Base-by-base conservation (phyloP, 1,140 invertebrate species). In the Conopomorpha cramerella region DNA sequence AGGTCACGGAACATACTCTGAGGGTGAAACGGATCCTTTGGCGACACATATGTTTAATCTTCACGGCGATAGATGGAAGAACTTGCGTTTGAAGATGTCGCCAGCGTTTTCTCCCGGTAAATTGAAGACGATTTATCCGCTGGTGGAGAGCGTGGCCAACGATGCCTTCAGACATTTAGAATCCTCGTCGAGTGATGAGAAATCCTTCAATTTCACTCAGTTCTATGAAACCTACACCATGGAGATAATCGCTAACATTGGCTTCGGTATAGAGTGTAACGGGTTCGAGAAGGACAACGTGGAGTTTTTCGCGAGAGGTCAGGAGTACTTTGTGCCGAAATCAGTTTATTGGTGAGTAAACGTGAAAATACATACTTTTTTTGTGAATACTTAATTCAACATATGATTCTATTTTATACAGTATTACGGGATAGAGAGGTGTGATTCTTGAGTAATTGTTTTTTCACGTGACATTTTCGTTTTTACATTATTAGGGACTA, bases 181-280 rank as follows among this genome's bases (percentile, higher is more conserved):
- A 8, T 26, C 40, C 2, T 38, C 57, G 1, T 28, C 63, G 11
- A 35, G 44, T 0, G 59, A 52, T 0, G 45, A 38, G 0, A 38
- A 57, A 27, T 18, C 54, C 0, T 46, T 81, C 6, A 80, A 81
- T 51, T 67, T 84, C 16, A 80, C 81, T 8, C 80, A 86, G 12
- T 45, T 84, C 1, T 77, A 82, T 30, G 78, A 79, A 0, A 76
- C 80, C 30, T 87, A 80, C 43, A 81, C 83, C 0, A 85, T 84
- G 26, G 86, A 87, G 55, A 78, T 85, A 0, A 84, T 87, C 12
- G 84, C 81, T 0, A 81, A 67, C 15, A 80, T 83, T 19, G 84
- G 81, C 6, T 86, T 86, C 50, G 86, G 85, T 0, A 68, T 86
- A 2, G 74, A 85, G 11, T 80, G 81, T 39, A 80, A 83, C 31